Base-by-base conservation (phyloP, 2,113 vertebrate species). In the Vulpes ferrilata region DNA sequence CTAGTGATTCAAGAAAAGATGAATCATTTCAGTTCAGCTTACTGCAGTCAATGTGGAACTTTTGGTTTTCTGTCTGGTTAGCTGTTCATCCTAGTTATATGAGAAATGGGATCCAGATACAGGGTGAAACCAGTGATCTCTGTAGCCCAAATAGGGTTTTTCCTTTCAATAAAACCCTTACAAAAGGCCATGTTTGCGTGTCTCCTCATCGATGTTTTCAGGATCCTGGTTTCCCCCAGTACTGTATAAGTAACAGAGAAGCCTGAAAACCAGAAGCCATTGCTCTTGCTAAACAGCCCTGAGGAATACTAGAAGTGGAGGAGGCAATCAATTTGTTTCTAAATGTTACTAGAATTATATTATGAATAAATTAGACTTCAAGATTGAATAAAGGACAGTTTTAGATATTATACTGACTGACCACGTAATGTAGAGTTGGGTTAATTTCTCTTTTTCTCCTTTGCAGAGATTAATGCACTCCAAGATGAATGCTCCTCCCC, bases 371-470 rank as follows among this genome's bases (percentile, higher is more conserved):
- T 78, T 82, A 82, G 86, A 64, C 13, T 76, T 13, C 38, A 90
- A 86, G 62, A n/a, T 0, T 62, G 53, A 81, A 53, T 57, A 71
- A 69, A 67, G 19, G 38, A 80, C 25, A 87, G 16, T 91, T 71
- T 82, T 84, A 82, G 48, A 83, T 90, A 69, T 80, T 74, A 16
- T 67, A 30, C 62, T 43, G 17, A 23, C 43, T 71, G 35, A 59
- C n/a, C 3, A 2, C 0, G 17, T 23, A 23, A 55, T 53, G 22
- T 13, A 73, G 5, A 74, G 13, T 3, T 51, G 6, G 0, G 32
- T 94, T 79, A 22, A 11, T 83, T 92, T 76, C 86, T 62, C 13
- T 85, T 38, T 78, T 20, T 82, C n/a, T 94, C 27, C 60, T 83
- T 48, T 92, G 74, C n/a, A 67, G 32, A 48, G 2, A 83, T 80